A percentile compares a stretch with the other conserved stretches of the same genome.
Conservation (phyloP, 2,797 vertebrate species). For the Pangasius mekongensis region DNA sequence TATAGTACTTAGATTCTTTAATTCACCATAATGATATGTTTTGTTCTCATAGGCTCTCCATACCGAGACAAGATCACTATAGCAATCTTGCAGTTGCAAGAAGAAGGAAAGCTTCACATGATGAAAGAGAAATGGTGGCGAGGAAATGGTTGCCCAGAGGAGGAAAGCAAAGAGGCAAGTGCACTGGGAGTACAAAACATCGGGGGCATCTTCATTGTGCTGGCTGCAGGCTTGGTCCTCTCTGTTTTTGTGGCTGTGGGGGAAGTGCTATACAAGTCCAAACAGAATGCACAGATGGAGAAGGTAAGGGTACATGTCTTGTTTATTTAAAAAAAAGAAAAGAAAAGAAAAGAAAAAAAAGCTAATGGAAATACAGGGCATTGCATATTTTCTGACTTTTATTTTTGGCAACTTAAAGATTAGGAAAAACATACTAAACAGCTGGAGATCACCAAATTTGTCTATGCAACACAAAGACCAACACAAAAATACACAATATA, state of each 20-base stretch:
- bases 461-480: neutral
- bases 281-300: conserved; percentile 95
- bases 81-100: conserved; percentile 96
- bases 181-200: conserved; percentile 97
- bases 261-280: conserved; percentile 97
- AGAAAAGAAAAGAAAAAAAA: neutral
- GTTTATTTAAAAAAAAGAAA: neutral
- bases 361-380: neutral
- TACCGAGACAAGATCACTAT: conserved; percentile 98
- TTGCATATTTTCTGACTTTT: neutral
- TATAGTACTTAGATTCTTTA: neutral
- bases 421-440: neutral
- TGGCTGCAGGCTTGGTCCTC: conserved; percentile 94
- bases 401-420: neutral
- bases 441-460: neutral
- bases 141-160: conserved; percentile 95
- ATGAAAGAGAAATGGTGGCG: conserved; percentile 87
- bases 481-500: neutral
- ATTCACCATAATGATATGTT: neutral
- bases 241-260: conserved; percentile 97
- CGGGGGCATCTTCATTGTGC: conserved; percentile 96
- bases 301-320: conserved; percentile 79
- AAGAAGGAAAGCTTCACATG: conserved; percentile 91
- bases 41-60: conserved; percentile 84
- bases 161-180: conserved; percentile 97